A percentile compares a stretch with the other conserved stretches of the same genome.
Conservation (phyloP, 2,113 vertebrate species). For the Albula goreensis region DNA sequence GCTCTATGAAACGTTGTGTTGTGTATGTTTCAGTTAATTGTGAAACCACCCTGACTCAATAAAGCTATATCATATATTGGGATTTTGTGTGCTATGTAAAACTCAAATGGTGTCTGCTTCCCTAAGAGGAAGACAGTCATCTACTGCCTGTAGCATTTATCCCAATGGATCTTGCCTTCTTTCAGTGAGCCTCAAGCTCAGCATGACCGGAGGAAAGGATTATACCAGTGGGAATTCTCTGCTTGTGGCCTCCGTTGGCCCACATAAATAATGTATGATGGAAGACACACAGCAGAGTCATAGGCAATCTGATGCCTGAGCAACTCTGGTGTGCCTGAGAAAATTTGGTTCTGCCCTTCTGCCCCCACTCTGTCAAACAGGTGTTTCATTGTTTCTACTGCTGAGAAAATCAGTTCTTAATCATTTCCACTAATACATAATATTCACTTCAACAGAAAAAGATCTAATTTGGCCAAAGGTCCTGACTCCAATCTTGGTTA, state of each 20-base stretch:
- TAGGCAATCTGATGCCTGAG: neutral
- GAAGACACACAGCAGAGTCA: slow-evolving; percentile 8
- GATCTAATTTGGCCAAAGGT: neutral
- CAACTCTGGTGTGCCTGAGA: neutral
- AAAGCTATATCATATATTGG: neutral
- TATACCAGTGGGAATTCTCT: neutral
- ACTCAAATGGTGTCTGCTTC: neutral
- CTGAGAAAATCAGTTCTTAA: neutral
- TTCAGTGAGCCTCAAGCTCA: slow-evolving; percentile 25
- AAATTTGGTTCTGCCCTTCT: neutral
- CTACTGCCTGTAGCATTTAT: slow-evolving; percentile 26
- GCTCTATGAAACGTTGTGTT: neutral
- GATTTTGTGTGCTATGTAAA: neutral
- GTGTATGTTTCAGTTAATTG: neutral
- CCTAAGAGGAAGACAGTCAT: neutral
- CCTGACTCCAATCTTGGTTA: too few relatives aligned
- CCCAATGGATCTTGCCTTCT: slow-evolving; percentile 20
- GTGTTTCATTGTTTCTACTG: neutral
- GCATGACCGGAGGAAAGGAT: neutral
- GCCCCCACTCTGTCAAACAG: neutral
- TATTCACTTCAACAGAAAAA: neutral
- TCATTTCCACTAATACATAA: neutral
- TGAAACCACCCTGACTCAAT: neutral
- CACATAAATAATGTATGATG: slow-evolving; percentile 26
- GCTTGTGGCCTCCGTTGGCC: slow-evolving; percentile 10